phyloP scores from a whole-genome alignment of 2,888 invertebrate genomes.

The Mythimna pallens region DNA sequence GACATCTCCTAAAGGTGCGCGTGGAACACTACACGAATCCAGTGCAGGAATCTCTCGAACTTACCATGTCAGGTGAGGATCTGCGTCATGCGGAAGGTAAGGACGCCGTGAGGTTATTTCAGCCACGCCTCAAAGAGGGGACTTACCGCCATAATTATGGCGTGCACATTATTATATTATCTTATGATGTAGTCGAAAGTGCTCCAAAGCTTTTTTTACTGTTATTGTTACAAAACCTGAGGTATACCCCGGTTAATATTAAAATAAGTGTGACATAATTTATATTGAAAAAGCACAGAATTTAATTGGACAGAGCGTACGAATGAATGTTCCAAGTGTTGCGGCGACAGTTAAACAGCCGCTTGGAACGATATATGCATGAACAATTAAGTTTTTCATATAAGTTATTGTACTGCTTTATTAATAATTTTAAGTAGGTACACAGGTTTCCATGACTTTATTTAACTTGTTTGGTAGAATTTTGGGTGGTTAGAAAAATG shows the following conservation, averaged over 20 bases:
- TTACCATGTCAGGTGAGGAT: too few relatives aligned
- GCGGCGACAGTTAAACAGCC: constrained; percentile 18
- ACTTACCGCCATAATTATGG: too few relatives aligned
- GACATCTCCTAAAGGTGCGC: too few relatives aligned
- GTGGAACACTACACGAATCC: too few relatives aligned
- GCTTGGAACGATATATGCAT: constrained; percentile 18
- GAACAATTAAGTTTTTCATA: constrained; percentile 21
- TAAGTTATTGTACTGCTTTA: neutral
- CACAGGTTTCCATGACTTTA: neutral
- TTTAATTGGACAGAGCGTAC: constrained; percentile 7
- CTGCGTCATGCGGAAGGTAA: too few relatives aligned
- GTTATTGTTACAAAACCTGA: neutral
- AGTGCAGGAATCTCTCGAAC: too few relatives aligned
- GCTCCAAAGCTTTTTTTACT: neutral
- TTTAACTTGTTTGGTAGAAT: neutral
- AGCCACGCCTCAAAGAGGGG: too few relatives aligned
- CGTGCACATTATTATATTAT: too few relatives aligned
- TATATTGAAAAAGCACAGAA: constrained; percentile 11
- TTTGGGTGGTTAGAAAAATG: too few relatives aligned
- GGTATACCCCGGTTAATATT: neutral
- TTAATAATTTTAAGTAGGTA: neutral
- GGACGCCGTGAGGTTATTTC: too few relatives aligned
- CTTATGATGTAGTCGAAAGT: neutral
- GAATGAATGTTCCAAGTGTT: constrained; percentile 32
- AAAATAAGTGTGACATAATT: constrained; percentile 13